phyloP scores from a whole-genome alignment of 2,113 vertebrate species.

The Thalassoma bifasciatum region DNA sequence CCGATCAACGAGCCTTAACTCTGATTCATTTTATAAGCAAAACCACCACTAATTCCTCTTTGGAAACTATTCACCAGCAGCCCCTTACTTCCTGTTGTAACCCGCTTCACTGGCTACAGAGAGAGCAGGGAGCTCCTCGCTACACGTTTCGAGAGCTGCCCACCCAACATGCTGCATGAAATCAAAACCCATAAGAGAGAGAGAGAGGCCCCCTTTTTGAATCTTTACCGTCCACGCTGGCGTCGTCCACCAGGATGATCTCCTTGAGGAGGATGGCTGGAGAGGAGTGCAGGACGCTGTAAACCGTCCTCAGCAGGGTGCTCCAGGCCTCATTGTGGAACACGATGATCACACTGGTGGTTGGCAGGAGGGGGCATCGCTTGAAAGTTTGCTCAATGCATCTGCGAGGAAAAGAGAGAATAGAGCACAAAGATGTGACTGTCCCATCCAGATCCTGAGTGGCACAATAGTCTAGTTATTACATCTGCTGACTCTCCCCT shows the following conservation, averaged over 20 bases:
- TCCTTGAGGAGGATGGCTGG: conserved; percentile 95
- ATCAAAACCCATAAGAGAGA: conserved; percentile 48
- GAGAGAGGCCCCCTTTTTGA: conserved; percentile 30
- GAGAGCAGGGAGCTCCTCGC: conserved; percentile 36
- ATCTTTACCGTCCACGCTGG: conserved; percentile 93
- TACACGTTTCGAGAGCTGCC: conserved; percentile 48
- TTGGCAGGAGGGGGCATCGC: conserved; percentile 92
- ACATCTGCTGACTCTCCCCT: conserved; percentile 54
- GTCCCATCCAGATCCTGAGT: conserved; percentile 47
- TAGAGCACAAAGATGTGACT: conserved; percentile 65
- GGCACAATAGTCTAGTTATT: conserved; percentile 62
- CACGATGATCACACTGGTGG: conserved; percentile 97
- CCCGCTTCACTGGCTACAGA: conserved; percentile 54
- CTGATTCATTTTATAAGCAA: conserved; percentile 39
- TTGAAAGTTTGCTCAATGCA: conserved; percentile 98
- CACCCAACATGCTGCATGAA: conserved; percentile 60
- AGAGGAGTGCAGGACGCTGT: conserved; percentile 97
- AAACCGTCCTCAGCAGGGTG: conserved; percentile 94
- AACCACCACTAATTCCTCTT: conserved; percentile 44
- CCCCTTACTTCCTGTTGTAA: conserved; percentile 54
- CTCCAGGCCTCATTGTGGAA: conserved; percentile 99
- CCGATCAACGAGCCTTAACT: conserved; percentile 42
- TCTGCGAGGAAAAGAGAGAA: conserved; percentile 76
- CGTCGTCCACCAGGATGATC: conserved; percentile 98
- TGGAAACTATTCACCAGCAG: conserved; percentile 68